Conservation (phyloP, 2,888 invertebrate genomes). For the Lithophane socia region DNA sequence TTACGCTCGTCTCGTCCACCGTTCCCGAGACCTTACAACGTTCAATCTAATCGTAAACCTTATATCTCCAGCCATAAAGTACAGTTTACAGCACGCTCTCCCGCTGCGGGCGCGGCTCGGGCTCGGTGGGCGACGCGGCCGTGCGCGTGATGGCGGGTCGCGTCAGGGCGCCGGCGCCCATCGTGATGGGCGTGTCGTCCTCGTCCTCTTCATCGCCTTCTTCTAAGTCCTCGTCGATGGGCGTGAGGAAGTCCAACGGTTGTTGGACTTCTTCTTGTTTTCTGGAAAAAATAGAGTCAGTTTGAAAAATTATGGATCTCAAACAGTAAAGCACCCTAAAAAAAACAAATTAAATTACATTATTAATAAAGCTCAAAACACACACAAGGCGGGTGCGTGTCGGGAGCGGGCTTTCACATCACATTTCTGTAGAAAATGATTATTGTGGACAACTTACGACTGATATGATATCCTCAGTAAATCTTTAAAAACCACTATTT, state of each 20-base stretch:
- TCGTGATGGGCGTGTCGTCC: slow-evolving; percentile 93
- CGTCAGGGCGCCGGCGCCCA: slow-evolving; percentile 82
- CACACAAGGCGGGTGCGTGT: no score
- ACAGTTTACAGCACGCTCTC: slow-evolving; percentile 92
- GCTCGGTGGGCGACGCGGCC: slow-evolving; percentile 92
- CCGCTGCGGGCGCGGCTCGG: slow-evolving; percentile 90
- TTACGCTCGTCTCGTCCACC: neutral
- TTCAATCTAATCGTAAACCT: neutral
- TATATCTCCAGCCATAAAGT: neutral
- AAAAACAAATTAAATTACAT: neutral
- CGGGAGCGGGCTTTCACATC: neutral
- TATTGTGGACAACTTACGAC: neutral
- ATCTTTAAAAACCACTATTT: no score
- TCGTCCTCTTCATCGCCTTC: slow-evolving; percentile 94
- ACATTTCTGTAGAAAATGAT: neutral
- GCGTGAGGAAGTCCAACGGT: slow-evolving; percentile 93
- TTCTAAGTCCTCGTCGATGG: slow-evolving; percentile 94
- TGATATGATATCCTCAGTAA: neutral
- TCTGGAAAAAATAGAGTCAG: slow-evolving; percentile 62
- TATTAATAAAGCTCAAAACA: neutral
- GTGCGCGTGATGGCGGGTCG: slow-evolving; percentile 94
- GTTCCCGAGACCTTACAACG: neutral
- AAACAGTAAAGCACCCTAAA: neutral
- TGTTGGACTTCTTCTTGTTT: slow-evolving; percentile 91
- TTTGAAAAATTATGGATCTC: neutral